These are phyloP conservation scores for Cebidichthys violaceus DNA, from an alignment of 2,113 vertebrate genomes.

Conservation along the genomic window DNA sequence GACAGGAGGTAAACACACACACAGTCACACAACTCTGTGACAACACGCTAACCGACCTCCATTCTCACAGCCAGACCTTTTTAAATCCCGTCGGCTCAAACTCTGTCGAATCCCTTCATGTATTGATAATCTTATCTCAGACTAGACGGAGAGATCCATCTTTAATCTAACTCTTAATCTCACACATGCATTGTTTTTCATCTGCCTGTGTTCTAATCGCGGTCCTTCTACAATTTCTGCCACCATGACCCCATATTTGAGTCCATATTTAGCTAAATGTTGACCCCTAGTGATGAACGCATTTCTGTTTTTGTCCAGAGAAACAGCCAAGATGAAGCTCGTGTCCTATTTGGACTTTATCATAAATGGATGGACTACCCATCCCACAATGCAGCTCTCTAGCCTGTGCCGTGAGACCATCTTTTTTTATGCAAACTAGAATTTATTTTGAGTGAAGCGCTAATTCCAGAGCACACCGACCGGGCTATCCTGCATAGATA, in stretches of 20 bases:
- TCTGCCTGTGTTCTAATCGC: neutral
- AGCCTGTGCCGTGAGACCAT: neutral
- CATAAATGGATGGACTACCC: neutral
- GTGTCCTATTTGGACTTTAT: neutral
- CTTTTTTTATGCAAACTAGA: neutral
- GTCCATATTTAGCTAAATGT: neutral
- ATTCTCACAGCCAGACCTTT: neutral
- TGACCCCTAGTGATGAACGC: neutral
- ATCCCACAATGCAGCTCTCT: neutral
- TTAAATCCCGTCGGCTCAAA: constrained; percentile 1
- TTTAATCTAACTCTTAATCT: constrained; percentile 30
- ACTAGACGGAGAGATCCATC: constrained; percentile 15
- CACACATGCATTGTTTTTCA: neutral
- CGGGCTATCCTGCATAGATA: neutral
- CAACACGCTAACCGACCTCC: neutral
- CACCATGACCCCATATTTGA: neutral
- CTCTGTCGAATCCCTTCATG: constrained; percentile 2
- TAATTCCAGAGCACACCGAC: neutral
- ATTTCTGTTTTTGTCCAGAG: neutral
- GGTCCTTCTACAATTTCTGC: neutral
- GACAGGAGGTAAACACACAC: constrained; percentile 15
- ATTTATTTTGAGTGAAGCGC: neutral
- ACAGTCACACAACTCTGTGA: neutral
- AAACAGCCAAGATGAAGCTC: neutral
- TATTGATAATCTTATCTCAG: constrained; percentile 45